Conservation (phyloP, 2,888 invertebrate species). For the Chromoteleia sp. region DNA sequence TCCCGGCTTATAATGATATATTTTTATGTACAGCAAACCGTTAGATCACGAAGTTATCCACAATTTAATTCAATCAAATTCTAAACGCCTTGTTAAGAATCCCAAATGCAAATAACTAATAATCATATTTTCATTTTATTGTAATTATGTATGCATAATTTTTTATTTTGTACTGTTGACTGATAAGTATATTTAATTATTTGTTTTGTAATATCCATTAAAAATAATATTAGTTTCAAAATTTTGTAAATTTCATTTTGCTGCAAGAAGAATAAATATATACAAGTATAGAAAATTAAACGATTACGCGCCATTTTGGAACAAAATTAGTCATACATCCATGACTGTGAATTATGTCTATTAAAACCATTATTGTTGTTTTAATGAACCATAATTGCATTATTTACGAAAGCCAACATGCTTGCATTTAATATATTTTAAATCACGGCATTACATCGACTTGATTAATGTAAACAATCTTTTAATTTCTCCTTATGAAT, state of each 20-base stretch:
- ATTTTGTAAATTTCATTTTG: conserved; percentile 1
- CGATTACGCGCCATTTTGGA: conserved; percentile 44
- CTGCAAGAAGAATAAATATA: not conserved
- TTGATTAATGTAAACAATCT: not conserved
- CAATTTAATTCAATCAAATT: conserved; percentile 40
- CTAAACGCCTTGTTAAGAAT: not conserved
- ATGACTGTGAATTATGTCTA: conserved; percentile 29
- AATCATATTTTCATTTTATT: not conserved
- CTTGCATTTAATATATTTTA: not conserved
- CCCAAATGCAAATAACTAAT: not conserved
- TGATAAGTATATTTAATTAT: too few species aligned
- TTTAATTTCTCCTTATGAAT: too few species aligned
- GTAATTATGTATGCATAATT: too few species aligned
- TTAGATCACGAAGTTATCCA: conserved; percentile 43
- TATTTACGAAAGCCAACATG: conserved; percentile 29
- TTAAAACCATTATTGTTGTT: conserved; percentile 46
- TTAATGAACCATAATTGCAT: conserved; percentile 49
- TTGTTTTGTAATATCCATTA: not conserved
- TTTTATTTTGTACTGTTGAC: too few species aligned
- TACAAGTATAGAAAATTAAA: conserved; percentile 25
- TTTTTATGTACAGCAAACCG: conserved; percentile 45
- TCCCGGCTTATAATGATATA: conserved; percentile 51
- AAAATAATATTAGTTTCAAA: not conserved
- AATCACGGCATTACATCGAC: not conserved
- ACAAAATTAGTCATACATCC: conserved; percentile 43